A percentile compares a stretch with the other conserved stretches of the same genome.
Evolutionary conservation across 2,797 vertebrate genomes (phyloP).

Genomic region (Taeniopygia guttata): DNA sequence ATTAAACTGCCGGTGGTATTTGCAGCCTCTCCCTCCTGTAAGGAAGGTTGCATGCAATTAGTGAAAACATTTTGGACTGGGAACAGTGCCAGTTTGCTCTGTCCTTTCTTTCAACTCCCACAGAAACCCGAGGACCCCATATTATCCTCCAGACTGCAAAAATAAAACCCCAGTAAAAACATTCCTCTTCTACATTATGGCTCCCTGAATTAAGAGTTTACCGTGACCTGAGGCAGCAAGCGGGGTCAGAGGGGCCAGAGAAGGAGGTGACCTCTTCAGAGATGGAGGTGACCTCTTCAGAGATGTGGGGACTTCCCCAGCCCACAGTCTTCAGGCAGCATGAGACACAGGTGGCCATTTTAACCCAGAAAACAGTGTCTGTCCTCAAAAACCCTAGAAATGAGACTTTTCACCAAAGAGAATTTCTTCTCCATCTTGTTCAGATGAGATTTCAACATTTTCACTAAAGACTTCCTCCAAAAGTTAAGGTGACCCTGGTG

Average conservation of each 20-base stretch:
- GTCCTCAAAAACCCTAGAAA: neutral
- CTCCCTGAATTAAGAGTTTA: neutral
- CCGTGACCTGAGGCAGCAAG: neutral
- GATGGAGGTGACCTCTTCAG: neutral
- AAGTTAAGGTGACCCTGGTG: neutral
- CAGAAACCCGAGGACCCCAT: slow-evolving; percentile 42
- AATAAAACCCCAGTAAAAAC: slow-evolving; percentile 7
- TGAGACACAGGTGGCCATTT: neutral
- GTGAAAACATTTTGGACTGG: slow-evolving; percentile 66
- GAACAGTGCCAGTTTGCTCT: slow-evolving; percentile 55
- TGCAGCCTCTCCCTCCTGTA: slow-evolving; percentile 35
- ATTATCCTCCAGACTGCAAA: slow-evolving; percentile 23
- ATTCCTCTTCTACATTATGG: neutral
- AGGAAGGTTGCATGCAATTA: slow-evolving; percentile 63
- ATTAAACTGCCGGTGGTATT: slow-evolving; percentile 55
- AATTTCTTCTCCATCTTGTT: neutral
- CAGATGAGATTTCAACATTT: neutral
- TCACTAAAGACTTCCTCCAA: neutral
- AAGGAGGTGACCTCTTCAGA: neutral
- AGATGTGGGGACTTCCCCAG: neutral
- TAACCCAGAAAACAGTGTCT: neutral
- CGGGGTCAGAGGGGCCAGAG: fast-evolving
- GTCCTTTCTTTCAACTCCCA: slow-evolving; percentile 67
- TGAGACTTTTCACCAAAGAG: neutral
- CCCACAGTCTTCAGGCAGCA: neutral